These are phyloP conservation scores for Taenaris catops DNA, from an alignment of 2,888 invertebrate genomes.

Conservation along the genomic window DNA sequence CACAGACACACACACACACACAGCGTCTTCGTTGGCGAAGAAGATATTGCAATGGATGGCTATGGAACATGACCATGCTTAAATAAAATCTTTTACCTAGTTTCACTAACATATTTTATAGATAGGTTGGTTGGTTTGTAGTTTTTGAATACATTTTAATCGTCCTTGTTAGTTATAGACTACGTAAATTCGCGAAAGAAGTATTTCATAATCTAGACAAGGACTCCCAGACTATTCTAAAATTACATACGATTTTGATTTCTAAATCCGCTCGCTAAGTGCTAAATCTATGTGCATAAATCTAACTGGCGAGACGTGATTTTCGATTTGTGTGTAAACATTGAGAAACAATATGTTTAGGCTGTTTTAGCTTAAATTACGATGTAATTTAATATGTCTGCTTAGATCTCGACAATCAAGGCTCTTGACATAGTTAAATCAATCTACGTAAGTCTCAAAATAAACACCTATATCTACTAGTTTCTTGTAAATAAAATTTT, in stretches of 20 bases:
- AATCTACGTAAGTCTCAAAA: slow-evolving; percentile 2
- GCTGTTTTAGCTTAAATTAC: slow-evolving; percentile 24
- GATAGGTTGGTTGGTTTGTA: too few relatives aligned
- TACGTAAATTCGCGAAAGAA: too few relatives aligned
- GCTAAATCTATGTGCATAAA: slow-evolving; percentile 4
- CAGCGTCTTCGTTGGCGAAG: too few relatives aligned
- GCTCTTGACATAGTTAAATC: slow-evolving; percentile 15
- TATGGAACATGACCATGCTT: too few relatives aligned
- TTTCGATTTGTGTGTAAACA: slow-evolving; percentile 24
- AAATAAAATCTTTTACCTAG: too few relatives aligned
- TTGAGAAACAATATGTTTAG: slow-evolving; percentile 25
- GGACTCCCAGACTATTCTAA: slow-evolving; percentile 2
- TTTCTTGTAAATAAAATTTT: too few relatives aligned
- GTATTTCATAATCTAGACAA: neutral
- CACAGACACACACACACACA: too few relatives aligned
- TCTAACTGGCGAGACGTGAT: slow-evolving; percentile 2
- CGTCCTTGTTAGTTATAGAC: too few relatives aligned
- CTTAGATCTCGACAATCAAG: slow-evolving; percentile 14
- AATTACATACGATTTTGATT: slow-evolving; percentile 5
- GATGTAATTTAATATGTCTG: slow-evolving; percentile 17
- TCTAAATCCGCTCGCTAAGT: slow-evolving; percentile 2
- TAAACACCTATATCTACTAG: too few relatives aligned
- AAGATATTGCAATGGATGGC: too few relatives aligned
- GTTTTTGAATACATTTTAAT: too few relatives aligned
- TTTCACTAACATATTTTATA: too few relatives aligned